Evolutionary conservation across 2,113 vertebrate species (phyloP).

Genomic region (Diphyllodes magnificus): DNA sequence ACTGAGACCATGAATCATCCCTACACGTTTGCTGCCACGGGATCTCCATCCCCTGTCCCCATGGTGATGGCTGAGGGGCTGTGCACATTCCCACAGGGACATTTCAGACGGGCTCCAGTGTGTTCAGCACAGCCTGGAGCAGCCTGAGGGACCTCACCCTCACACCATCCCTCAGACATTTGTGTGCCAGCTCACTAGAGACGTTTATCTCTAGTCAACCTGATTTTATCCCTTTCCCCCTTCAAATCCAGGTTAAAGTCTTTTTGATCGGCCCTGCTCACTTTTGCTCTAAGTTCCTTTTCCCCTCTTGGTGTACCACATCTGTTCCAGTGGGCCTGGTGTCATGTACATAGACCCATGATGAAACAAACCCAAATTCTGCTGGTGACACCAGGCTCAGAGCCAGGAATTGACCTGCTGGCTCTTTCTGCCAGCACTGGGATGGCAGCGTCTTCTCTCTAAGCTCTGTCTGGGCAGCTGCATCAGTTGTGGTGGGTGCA

Average conservation of each 20-base stretch:
- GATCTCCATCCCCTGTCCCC: not conserved
- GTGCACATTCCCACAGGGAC: accelerated
- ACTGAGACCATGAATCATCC: not conserved
- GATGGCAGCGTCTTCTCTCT: accelerated
- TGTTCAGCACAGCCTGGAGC: not conserved
- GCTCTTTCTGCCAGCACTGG: not conserved
- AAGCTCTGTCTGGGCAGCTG: not conserved
- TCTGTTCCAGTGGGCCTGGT: not conserved
- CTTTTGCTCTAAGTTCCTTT: not conserved
- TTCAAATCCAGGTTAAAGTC: not conserved
- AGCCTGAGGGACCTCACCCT: not conserved
- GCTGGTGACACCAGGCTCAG: not conserved
- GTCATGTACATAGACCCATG: not conserved
- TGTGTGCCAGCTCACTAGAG: not conserved
- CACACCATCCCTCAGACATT: not conserved
- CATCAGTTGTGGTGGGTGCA: accelerated
- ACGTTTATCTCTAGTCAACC: not conserved
- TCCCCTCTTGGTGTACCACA: not conserved
- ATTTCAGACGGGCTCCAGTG: not conserved
- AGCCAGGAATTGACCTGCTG: not conserved
- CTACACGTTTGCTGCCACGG: not conserved
- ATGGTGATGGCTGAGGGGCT: not conserved
- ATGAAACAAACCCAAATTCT: not conserved
- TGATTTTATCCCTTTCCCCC: not conserved
- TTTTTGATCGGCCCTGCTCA: not conserved